phyloP scores from a whole-genome alignment of 2,888 invertebrate species.

The Eugnorisma glareosa region DNA sequence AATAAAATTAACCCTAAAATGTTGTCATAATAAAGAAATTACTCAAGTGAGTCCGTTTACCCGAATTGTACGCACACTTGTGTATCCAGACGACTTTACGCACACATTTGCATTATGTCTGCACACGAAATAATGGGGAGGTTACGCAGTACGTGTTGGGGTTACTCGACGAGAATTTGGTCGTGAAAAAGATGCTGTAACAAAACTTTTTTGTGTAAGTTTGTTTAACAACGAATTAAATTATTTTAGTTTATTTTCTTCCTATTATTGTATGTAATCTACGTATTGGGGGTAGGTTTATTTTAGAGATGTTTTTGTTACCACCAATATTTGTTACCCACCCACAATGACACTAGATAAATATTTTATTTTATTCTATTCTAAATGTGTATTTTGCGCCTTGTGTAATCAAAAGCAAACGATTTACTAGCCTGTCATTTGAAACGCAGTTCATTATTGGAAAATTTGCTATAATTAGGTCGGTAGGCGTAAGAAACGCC shows the following conservation, averaged over 20 bases:
- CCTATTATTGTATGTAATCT: neutral
- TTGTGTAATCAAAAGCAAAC: neutral
- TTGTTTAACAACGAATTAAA: neutral
- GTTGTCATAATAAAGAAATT: constrained; percentile 25
- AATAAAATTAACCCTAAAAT: constrained; percentile 29
- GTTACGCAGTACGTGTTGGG: constrained; percentile 51
- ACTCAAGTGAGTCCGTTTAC: constrained; percentile 36
- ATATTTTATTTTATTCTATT: neutral
- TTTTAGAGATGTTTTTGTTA: neutral
- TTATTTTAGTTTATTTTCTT: neutral
- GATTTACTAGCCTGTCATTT: neutral
- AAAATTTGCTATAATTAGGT: neutral
- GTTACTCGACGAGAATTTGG: constrained; percentile 20
- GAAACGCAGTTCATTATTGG: neutral
- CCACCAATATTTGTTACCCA: neutral
- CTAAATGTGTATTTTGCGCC: neutral
- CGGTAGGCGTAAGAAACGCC: neutral
- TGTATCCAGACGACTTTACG: constrained; percentile 67
- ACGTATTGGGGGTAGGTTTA: neutral
- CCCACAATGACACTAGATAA: neutral
- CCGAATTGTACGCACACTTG: constrained; percentile 75
- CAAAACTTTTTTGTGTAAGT: neutral
- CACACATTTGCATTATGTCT: constrained; percentile 53
- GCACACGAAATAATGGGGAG: constrained; percentile 50
- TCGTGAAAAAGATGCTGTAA: neutral